Evolutionary conservation across 2,797 vertebrate genomes (phyloP), one percentile per base, ranked within the genome.

Genomic region (Falco concolor): DNA sequence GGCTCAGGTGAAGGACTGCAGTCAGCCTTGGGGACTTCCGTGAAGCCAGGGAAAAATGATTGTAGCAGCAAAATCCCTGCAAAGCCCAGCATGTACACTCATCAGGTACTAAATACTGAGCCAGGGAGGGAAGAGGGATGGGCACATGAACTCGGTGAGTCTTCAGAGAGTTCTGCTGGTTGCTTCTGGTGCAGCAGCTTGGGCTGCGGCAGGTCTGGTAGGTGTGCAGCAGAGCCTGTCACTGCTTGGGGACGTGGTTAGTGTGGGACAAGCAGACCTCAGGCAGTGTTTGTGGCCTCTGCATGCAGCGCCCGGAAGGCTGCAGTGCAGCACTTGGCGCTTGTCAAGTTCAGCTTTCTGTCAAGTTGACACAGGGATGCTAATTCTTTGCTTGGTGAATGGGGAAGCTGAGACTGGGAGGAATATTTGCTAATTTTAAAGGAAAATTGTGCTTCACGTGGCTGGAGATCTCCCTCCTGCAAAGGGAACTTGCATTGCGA

Each of bases 331-430:
- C 25, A 8, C 25, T n/a, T n/a, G 10, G 36, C 4, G 5, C 6
- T 25, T 63, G 45, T 40, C 0, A 8, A 54, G 30, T 25, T 87
- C 47, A 34, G 18, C 61, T 78, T 34, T 56, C 27, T 28, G 12
- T 40, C 0, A 0, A 10, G 6, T 56, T 4, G 1, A 12, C 24
- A 10, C 19, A 13, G 42, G 15, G 45, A 11, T 23, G 22, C 7
- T 20, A 12, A 32, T 50, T 32, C 44, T 80, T 68, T 42, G 9
- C 64, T 67, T 59, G 59, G 61, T 45, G 27, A n/a, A n/a, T 52
- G 53, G 7, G 30, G 56, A 54, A 25, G n/a, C 40, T 60, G 73
- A 67, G 61, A 28, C 18, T 49, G n/a, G 20, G 42, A 80, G 28
- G 57, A 44, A 16, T 81, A 15, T 38, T 53, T 57, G 14, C 74